A percentile compares a stretch with the other conserved stretches of the same genome.
phyloP scores from a whole-genome alignment of 1,140 invertebrate species.

The Lordiphosa stackelbergi region DNA sequence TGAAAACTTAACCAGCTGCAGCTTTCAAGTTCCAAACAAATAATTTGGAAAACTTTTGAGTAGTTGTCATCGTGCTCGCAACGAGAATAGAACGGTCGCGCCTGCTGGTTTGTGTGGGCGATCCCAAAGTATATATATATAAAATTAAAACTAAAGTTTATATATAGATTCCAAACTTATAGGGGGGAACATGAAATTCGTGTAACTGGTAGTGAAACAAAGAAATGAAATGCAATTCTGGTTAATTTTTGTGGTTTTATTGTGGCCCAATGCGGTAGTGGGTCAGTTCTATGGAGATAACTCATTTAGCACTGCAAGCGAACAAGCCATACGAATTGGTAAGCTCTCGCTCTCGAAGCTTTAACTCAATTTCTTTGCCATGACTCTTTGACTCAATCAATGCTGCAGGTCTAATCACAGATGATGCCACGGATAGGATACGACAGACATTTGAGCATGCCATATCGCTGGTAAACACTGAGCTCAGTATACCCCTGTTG shows the following conservation, averaged over 20 bases:
- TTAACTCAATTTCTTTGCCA: slow-evolving; percentile 3
- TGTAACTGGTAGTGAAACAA: slow-evolving; percentile 1
- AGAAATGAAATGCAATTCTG: slow-evolving; percentile 36
- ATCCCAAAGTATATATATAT: slow-evolving; percentile 47
- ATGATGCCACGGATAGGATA: slow-evolving; percentile 51
- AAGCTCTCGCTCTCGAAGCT: slow-evolving; percentile 22
- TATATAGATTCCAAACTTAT: slow-evolving; percentile 12
- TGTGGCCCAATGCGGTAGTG: slow-evolving; percentile 22
- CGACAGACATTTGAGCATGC: slow-evolving; percentile 65
- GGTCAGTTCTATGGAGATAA: slow-evolving; percentile 38
- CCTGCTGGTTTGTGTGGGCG: slow-evolving; percentile 17
- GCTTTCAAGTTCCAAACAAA: slow-evolving; percentile 44
- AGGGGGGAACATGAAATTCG: slow-evolving; percentile 10
- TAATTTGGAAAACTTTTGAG: slow-evolving; percentile 24
- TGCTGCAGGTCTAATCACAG: slow-evolving; percentile 60
- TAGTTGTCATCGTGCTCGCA: slow-evolving; percentile 42
- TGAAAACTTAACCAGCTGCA: slow-evolving; percentile 43
- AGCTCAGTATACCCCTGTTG: slow-evolving; percentile 53
- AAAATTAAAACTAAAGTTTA: slow-evolving; percentile 16
- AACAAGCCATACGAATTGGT: slow-evolving; percentile 55
- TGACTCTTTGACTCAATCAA: slow-evolving; percentile 35
- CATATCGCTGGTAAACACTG: slow-evolving; percentile 61
- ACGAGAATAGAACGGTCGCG: slow-evolving; percentile 20
- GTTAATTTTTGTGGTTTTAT: slow-evolving; percentile 19
- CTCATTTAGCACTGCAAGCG: slow-evolving; percentile 22